A percentile compares a stretch with the other conserved stretches of the same genome.
Evolutionary conservation across 2,888 invertebrate genomes (phyloP).

Genomic region (Oxyscelio sp.): DNA sequence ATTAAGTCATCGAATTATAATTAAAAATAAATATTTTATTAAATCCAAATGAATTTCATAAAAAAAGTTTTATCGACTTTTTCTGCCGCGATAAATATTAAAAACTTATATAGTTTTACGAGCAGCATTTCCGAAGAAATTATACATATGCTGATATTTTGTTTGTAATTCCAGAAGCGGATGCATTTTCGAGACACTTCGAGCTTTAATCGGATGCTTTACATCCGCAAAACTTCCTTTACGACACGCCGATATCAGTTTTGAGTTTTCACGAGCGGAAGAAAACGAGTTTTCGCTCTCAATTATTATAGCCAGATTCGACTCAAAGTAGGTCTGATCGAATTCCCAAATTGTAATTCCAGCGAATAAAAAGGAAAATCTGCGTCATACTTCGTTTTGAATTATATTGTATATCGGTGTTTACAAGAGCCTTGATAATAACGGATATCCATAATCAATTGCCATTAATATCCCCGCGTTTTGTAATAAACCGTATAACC

Average conservation of each 20-base stretch:
- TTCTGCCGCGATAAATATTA: too few species aligned
- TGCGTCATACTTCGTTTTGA: background rate
- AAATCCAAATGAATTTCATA: too few species aligned
- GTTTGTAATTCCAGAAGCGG: too few species aligned
- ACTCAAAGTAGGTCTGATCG: background rate
- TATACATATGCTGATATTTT: too few species aligned
- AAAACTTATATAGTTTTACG: too few species aligned
- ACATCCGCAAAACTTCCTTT: constrained; percentile 32
- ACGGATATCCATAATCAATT: constrained; percentile 19
- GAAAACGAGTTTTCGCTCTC: background rate
- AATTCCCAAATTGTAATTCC: background rate
- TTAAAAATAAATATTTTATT: too few species aligned
- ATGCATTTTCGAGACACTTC: too few species aligned
- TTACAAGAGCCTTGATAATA: constrained; percentile 27
- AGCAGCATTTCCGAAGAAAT: too few species aligned
- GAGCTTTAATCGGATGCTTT: too few species aligned
- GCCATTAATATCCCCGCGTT: background rate
- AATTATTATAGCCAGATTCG: background rate
- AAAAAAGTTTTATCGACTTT: too few species aligned
- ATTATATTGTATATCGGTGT: constrained; percentile 16
- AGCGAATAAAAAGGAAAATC: too few species aligned
- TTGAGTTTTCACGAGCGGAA: constrained; percentile 22
- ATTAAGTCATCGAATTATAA: too few species aligned
- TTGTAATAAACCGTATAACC: background rate
- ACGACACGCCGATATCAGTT: constrained; percentile 23